Conservation (phyloP, 2,888 invertebrate genomes). For the Lasioglossum morio region DNA sequence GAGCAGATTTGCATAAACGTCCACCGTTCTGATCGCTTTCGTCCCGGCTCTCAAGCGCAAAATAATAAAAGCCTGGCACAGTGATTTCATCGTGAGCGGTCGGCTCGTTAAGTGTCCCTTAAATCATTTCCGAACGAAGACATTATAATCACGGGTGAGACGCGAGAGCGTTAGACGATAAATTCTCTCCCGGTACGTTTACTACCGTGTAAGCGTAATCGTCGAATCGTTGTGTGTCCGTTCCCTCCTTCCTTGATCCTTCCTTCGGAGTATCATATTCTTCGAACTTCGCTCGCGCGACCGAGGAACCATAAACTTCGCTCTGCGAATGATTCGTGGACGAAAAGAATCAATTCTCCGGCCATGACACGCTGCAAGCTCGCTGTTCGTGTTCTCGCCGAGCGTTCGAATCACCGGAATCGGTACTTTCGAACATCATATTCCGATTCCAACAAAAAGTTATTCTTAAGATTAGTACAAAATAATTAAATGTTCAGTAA, state of each 20-base stretch:
- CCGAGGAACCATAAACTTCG: not conserved
- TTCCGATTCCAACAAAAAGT: not conserved
- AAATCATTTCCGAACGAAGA: constrained; percentile 67
- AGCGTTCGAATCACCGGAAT: not conserved
- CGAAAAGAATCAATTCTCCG: not conserved
- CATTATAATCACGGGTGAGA: constrained; percentile 59
- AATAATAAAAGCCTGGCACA: constrained; percentile 24
- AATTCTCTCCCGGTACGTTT: constrained; percentile 54
- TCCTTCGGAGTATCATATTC: not conserved
- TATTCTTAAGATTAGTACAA: not conserved
- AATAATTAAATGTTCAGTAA: not conserved
- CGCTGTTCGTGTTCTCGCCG: not conserved
- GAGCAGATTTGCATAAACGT: not conserved
- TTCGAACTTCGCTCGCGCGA: not conserved
- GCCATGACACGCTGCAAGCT: not conserved
- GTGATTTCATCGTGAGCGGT: constrained; percentile 18
- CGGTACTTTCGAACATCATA: not conserved
- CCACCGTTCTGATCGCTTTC: not conserved
- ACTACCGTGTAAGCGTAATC: constrained; percentile 46
- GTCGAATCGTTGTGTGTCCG: not conserved
- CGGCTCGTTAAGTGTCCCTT: constrained; percentile 33
- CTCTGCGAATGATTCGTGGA: not conserved
- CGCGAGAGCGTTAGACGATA: constrained; percentile 48
- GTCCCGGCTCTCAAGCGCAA: not conserved
- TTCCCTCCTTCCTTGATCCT: no score